Evolutionary conservation across 2,888 invertebrate species (phyloP), one percentile per base, ranked within the genome.

Genomic region (Hydriomena furcata): DNA sequence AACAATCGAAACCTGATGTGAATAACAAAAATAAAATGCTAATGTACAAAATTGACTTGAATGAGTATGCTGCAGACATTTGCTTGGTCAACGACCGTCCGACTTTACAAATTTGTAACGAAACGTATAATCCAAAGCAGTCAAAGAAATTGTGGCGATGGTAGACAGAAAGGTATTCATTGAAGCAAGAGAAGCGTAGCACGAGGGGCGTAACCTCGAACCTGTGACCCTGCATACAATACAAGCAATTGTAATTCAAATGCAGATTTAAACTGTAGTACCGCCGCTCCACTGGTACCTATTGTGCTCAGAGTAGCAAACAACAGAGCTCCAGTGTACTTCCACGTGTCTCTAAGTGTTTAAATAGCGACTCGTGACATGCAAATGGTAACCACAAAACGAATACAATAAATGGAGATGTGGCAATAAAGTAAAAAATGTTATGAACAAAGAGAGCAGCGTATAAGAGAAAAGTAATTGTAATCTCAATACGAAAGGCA

Each of bases 201-300:
- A 71, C 71, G 73, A 68, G 64, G 63, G 69, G 61, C 66, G 60
- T 70, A 84, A 81, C 88, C 89, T 86, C 88, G 82, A 88, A 87
- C 87, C 84, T 77, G 76, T 75, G 83, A 87, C 85, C 86, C 84
- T 81, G 78, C 71, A 68, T 66, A 82, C 82, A 82, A 80, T 79
- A 76, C 76, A 63, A 77, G 74, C 83, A 78, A 86, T 86, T 84
- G 84, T 87, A 72, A 86, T 84, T 82, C 77, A 74, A 84, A 85
- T 83, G 76, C 68, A 70, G 73, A 78, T 73, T 79, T 68, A 76
- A 73, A 65, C 73, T 75, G 75, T 66, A 69, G 78, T 77, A 69
- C 77, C 76, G 70, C 65, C 71, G 72, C 69, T 63, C 50, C 58
- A 65, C 52, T 77, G 76, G 79, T 73, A 80, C 80, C 73, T 68